Evolutionary conservation across 2,797 vertebrate genomes (phyloP), one percentile per base, ranked within the genome.

Genomic region (Myioborus miniatus): DNA sequence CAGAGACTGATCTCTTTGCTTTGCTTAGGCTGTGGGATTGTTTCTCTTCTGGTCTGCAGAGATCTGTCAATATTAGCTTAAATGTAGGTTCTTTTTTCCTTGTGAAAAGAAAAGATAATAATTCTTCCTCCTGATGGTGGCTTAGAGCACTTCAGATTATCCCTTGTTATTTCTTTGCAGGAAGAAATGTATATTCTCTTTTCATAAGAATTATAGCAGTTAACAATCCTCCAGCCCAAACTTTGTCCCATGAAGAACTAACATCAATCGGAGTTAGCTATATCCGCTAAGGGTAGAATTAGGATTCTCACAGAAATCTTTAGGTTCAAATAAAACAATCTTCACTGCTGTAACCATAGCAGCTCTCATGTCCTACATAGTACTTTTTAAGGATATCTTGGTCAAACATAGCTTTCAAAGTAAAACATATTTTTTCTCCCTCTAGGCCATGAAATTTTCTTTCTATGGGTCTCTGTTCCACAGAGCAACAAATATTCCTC

Each of bases 51-150:
- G 95, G 92, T 95, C 90, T 95, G 83, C 86, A 90, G 68, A 94
- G 94, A 97, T 96, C 93, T 96, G 95, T 95, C 96, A 97, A 97
- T 97, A 96, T 92, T 94, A 96, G 92, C 81, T 95, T 96, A 94
- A 96, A 91, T 58, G 78, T 74, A 80, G 82, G 83, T 89, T 93
- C 86, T 90, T 96, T 96, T 34, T 49, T 87, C 79, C 90, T 85
- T 92, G 49, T 95, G 94, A 96, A 95, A 94, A 95, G 95, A 95
- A 95, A 95, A 96, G 96, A 97, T 95, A 96, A 94, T 90, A 93
- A 93, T 95, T 96, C 95, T 87, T 96, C 32, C 34, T 94, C 90
- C 93, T 94, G 90, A 92, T 90, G 90, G 90, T 94, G 68, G 86
- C 92, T 96, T 96, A 97, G 41, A 97, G 93, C 89, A 90, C 75